phyloP scores from a whole-genome alignment of 2,797 vertebrate species.

The Xenops minutus region DNA sequence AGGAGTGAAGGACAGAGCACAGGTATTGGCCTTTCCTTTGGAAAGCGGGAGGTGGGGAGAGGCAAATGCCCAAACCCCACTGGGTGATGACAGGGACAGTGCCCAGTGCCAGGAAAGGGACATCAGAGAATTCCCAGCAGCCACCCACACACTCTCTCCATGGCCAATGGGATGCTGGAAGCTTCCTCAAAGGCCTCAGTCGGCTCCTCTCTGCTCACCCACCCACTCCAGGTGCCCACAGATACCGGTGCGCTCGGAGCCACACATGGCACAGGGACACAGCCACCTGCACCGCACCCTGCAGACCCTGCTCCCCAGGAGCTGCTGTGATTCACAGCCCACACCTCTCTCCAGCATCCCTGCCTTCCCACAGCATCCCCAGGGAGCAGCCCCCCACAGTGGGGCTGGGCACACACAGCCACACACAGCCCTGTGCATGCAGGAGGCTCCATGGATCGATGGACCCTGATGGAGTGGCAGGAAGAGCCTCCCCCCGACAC shows the following conservation, averaged over 20 bases:
- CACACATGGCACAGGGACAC: background rate
- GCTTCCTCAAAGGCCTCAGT: background rate
- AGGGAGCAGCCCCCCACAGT: background rate
- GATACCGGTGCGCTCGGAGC: background rate
- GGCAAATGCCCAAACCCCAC: background rate
- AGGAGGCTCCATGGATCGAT: background rate
- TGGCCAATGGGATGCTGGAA: accelerated
- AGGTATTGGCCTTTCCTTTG: background rate
- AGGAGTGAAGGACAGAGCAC: background rate
- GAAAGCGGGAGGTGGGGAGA: background rate
- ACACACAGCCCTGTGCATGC: accelerated
- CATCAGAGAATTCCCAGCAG: accelerated
- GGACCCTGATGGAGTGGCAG: background rate
- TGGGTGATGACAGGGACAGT: background rate
- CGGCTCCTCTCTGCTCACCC: background rate
- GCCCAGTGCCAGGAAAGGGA: background rate
- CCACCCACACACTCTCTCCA: accelerated
- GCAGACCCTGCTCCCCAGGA: accelerated
- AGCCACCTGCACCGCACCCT: background rate
- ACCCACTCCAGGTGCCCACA: accelerated
- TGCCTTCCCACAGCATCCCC: background rate
- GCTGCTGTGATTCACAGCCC: background rate
- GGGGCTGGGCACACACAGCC: accelerated
- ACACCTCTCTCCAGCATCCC: background rate
- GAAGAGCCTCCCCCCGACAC: background rate